Conservation (phyloP, 2,113 vertebrate genomes). For the Hyperopisus bebe region DNA sequence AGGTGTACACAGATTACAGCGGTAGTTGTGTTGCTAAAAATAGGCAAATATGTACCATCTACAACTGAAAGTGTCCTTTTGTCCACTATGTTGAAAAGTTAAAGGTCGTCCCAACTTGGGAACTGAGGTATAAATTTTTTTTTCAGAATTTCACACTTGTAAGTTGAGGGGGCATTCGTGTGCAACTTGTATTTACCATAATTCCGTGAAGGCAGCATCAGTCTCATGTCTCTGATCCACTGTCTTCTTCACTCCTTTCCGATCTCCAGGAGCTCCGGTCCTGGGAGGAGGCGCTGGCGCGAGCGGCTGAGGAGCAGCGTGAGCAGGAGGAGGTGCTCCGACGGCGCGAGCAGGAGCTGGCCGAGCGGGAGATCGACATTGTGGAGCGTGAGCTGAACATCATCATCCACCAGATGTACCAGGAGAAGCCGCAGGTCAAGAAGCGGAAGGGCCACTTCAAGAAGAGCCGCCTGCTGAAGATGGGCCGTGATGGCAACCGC, state of each 20-base stretch:
- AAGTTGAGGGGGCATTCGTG: neutral
- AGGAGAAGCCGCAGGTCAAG: slow-evolving; percentile 79
- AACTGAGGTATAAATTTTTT: neutral
- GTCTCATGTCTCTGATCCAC: neutral
- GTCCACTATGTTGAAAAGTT: neutral
- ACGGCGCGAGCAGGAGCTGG: slow-evolving; percentile 79
- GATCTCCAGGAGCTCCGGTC: slow-evolving; percentile 75
- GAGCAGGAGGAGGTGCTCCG: slow-evolving; percentile 79
- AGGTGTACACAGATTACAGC: neutral
- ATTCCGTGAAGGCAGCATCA: neutral
- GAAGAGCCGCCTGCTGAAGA: slow-evolving; percentile 72
- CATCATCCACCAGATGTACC: slow-evolving; percentile 86
- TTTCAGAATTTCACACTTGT: neutral
- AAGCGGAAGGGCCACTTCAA: slow-evolving; percentile 84
- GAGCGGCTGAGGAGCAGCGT: slow-evolving; percentile 76
- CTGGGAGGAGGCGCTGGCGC: slow-evolving; percentile 78
- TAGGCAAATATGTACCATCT: neutral
- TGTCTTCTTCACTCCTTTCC: neutral
- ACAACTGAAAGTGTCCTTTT: neutral
- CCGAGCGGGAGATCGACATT: slow-evolving; percentile 81
- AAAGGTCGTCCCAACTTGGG: neutral
- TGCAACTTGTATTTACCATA: neutral
- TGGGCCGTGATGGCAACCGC: slow-evolving; percentile 73
- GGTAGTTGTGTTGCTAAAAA: neutral
- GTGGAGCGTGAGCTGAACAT: slow-evolving; percentile 84